Base-by-base conservation (phyloP, 2,113 vertebrate species). In the Gobius niger region DNA sequence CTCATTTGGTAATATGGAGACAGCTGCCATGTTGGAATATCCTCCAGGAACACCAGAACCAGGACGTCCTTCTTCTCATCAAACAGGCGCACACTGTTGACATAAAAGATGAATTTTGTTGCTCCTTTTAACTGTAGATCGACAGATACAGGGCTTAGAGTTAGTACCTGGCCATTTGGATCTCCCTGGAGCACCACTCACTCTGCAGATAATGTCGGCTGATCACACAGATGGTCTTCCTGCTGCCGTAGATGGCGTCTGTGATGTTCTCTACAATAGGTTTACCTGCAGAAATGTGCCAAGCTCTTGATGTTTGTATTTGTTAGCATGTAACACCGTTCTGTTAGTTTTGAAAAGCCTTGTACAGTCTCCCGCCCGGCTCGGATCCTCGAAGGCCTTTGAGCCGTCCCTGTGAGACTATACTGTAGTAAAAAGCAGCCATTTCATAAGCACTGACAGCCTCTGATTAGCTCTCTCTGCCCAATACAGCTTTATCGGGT, bases 101-200 rank as follows among this genome's bases (percentile, higher is more conserved):
- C 15, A 61, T 7, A 42, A 12, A 11, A 16, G 9, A 14, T 49
- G 14, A 49, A 49, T 1, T 24, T 2, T 24, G 24, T 24, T 24
- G 24, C 24, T n/a, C n/a, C 24, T 24, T 24, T 24, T 24, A 24
- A 2, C 24, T 24, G 24, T 24, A 24, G 24, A 24, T 24, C 24
- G 24, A 24, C 47, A 49, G n/a, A 13, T 11, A 34, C 11, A 34
- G 24, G 24, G 1, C 24, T 24, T 24, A 24, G 24, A 24, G 4
- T 54, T 9, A 13, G 6, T 7, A 90, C 89, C 90, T 91, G 52
- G 92, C 93, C 59, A 91, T 15, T 78, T 93, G 92, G 19, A 94
- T 88, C 83, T 94, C 92, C 44, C 81, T 87, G 78, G 92, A 94
- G 75, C 92, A 93, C 93, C 92, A 94, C 63, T 91, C 92, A 40